These are phyloP conservation scores for Leptopilina myrica DNA, from an alignment of 2,888 invertebrate species.

Conservation along the genomic window DNA sequence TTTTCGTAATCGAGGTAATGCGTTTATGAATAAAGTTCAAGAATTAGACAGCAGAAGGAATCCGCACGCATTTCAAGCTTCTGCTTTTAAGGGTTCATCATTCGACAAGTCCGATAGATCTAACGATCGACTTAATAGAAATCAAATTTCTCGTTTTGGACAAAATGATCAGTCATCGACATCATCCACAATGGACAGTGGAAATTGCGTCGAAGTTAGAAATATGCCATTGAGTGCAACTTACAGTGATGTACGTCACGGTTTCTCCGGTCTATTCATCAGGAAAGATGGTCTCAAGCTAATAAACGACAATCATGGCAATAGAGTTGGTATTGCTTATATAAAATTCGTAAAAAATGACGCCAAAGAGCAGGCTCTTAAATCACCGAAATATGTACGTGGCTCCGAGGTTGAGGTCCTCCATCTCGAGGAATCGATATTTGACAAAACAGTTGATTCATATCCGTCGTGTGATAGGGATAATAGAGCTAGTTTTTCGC, in stretches of 20 bases:
- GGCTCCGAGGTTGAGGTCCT: conserved; percentile 83
- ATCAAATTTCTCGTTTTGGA: conserved; percentile 46
- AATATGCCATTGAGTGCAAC: conserved; percentile 86
- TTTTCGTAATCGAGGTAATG: conserved; percentile 57
- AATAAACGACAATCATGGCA: conserved; percentile 88
- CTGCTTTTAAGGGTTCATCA: conserved; percentile 31
- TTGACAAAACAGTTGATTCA: conserved; percentile 86
- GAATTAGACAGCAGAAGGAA: conserved; percentile 80
- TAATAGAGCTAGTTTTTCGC: conserved; percentile 22
- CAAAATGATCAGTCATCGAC: conserved; percentile 29
- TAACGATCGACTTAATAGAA: conserved; percentile 20
- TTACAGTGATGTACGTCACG: conserved; percentile 88
- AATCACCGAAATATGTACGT: conserved; percentile 80
- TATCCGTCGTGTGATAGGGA: conserved; percentile 80
- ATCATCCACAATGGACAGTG: conserved; percentile 48
- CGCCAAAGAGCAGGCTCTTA: conserved; percentile 85
- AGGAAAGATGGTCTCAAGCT: conserved; percentile 91
- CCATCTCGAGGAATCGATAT: conserved; percentile 84
- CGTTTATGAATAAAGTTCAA: conserved; percentile 68
- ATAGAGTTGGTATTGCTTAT: conserved; percentile 87
- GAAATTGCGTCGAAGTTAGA: conserved; percentile 84
- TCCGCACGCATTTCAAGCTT: conserved; percentile 79
- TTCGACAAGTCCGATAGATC: conserved; percentile 61
- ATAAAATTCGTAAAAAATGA: conserved; percentile 86
- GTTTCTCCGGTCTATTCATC: conserved; percentile 87